Evolutionary conservation across 1,140 invertebrate genomes (phyloP).

Genomic region (Rhizoglyphus robini): DNA sequence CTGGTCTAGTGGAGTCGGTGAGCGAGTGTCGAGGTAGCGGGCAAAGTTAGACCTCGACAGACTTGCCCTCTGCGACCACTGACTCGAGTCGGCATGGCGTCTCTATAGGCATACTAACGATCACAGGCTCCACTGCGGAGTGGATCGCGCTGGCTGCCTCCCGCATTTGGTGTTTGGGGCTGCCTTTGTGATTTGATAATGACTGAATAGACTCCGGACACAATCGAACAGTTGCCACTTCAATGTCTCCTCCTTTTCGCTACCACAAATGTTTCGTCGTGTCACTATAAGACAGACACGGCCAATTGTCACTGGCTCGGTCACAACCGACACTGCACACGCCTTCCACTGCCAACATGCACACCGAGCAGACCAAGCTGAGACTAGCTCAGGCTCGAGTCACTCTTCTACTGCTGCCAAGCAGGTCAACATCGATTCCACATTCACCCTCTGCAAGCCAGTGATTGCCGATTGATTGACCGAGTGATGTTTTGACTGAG

Average conservation of each 20-base stretch:
- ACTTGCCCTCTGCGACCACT: too few relatives aligned
- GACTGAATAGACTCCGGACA: not conserved
- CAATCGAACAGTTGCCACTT: conserved; percentile 7
- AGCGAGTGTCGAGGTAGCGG: too few relatives aligned
- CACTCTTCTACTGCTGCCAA: too few relatives aligned
- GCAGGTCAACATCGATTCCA: too few relatives aligned
- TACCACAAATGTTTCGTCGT: conserved; percentile 8
- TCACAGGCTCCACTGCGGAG: too few relatives aligned
- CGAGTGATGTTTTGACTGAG: not conserved
- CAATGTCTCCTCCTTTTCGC: conserved; percentile 10
- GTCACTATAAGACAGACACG: not conserved
- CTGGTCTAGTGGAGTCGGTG: too few relatives aligned
- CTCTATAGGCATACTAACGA: too few relatives aligned
- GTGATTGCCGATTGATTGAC: not conserved
- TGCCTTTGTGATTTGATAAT: not conserved
- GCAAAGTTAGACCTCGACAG: too few relatives aligned
- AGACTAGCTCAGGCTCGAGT: too few relatives aligned
- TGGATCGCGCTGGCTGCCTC: not conserved
- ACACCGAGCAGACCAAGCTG: too few relatives aligned
- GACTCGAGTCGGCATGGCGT: too few relatives aligned
- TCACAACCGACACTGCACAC: not conserved
- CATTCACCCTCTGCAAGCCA: not conserved
- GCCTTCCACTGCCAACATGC: not conserved
- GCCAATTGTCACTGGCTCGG: not conserved
- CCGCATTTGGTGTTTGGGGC: not conserved